A percentile compares a stretch with the other conserved stretches of the same genome.
Evolutionary conservation across 2,113 vertebrate species (phyloP).

Genomic region (Lonchura striata): DNA sequence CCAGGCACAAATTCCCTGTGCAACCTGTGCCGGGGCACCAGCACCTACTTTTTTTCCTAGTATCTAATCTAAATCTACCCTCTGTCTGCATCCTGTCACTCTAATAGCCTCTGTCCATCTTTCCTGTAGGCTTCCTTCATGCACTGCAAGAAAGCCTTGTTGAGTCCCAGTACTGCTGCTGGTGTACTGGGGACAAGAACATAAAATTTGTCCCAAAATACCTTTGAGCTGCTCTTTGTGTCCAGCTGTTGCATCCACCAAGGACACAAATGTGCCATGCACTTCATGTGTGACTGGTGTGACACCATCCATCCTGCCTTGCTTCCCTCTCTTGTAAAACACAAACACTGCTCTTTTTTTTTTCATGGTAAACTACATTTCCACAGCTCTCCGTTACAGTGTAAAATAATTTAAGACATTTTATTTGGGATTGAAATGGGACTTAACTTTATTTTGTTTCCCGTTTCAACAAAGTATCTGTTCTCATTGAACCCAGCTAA

Average conservation of each 20-base stretch:
- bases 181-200: background rate
- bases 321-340: background rate
- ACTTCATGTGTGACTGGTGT: rapidly evolving
- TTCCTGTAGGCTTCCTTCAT: background rate
- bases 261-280: rapidly evolving
- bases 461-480: background rate
- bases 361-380: background rate
- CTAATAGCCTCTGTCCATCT: background rate
- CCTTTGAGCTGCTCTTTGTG: background rate
- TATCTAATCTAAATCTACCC: background rate
- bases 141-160: rapidly evolving
- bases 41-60: background rate
- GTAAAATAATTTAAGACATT: background rate
- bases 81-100: background rate
- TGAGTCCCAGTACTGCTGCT: background rate
- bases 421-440: background rate
- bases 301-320: rapidly evolving
- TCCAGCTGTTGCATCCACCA: background rate
- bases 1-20: background rate
- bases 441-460: background rate
- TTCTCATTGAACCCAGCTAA: background rate
- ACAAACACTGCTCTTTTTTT: background rate
- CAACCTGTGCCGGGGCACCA: background rate
- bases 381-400: background rate
- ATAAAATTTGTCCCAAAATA: background rate